phyloP scores from a whole-genome alignment of 2,888 invertebrate species.

The Meliscaeva auricollis region DNA sequence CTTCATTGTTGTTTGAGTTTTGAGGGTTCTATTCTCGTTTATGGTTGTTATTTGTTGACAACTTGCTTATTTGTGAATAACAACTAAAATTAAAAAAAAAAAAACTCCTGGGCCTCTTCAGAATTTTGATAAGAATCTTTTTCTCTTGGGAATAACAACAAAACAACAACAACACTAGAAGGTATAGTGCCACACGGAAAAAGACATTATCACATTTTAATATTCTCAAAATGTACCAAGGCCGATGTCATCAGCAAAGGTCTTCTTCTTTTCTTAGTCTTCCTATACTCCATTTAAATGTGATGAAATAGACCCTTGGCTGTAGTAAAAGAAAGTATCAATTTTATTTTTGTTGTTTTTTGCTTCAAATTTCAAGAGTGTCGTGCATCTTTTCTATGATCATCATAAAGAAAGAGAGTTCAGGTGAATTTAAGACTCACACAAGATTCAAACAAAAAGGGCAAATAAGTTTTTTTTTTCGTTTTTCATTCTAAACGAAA shows the following conservation, averaged over 20 bases:
- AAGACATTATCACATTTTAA: slow-evolving; percentile 65
- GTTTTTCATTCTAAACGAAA: background rate
- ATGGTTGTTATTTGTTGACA: slow-evolving; percentile 50
- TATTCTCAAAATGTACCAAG: slow-evolving; percentile 58
- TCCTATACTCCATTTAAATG: background rate
- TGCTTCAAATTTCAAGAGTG: slow-evolving; percentile 8
- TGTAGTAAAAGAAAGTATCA: background rate
- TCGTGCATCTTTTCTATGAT: slow-evolving; percentile 29
- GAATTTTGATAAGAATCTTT: slow-evolving; percentile 70
- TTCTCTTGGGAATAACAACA: background rate
- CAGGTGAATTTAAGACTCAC: slow-evolving; percentile 29
- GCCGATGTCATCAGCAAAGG: slow-evolving; percentile 34
- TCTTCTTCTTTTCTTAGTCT: background rate
- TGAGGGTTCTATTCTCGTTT: slow-evolving; percentile 21
- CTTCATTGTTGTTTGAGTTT: slow-evolving; percentile 38
- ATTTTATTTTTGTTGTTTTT: slow-evolving; percentile 20
- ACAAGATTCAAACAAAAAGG: slow-evolving; percentile 2
- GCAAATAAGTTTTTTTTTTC: slow-evolving; percentile 31
- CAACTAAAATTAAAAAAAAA: background rate
- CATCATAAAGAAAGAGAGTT: slow-evolving; percentile 29
- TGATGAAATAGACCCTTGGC: slow-evolving; percentile 23
- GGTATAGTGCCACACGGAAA: background rate
- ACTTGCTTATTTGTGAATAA: slow-evolving; percentile 33
- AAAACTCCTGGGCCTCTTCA: slow-evolving; percentile 54
- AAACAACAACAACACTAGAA: no score